Evolutionary conservation across 2,888 invertebrate species (phyloP).

Genomic region (Mimachlamys varia): DNA sequence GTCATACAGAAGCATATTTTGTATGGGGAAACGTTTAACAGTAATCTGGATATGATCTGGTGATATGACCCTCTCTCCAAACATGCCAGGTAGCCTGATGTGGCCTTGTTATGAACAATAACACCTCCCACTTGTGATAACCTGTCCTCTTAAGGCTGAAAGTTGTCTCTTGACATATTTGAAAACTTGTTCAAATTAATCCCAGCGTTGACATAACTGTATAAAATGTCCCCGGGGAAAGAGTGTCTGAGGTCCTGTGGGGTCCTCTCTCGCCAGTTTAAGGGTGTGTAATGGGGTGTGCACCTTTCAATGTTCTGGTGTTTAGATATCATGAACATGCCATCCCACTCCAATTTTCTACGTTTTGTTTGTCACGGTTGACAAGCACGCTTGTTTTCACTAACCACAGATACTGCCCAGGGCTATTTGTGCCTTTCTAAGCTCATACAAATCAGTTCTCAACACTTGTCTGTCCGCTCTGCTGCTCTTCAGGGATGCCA

Average conservation of each 20-base stretch:
- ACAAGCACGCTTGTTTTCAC: background rate
- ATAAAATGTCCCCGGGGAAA: background rate
- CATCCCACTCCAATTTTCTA: background rate
- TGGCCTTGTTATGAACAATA: too few species aligned
- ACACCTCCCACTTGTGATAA: background rate
- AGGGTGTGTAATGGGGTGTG: background rate
- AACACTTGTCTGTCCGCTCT: background rate
- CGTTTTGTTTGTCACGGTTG: slow-evolving; percentile 3
- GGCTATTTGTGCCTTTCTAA: background rate
- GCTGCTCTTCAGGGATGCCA: background rate
- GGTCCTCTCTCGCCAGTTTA: background rate
- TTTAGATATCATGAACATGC: slow-evolving; percentile 1
- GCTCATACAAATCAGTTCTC: background rate
- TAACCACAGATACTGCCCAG: background rate
- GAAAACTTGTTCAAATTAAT: slow-evolving; percentile 1
- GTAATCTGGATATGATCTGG: too few species aligned
- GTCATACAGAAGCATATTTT: too few species aligned
- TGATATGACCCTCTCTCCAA: too few species aligned
- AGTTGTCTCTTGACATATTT: slow-evolving; percentile 12
- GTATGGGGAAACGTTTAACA: too few species aligned
- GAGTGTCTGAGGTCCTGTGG: background rate
- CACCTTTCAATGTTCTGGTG: background rate
- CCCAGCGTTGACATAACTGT: background rate
- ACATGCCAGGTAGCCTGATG: too few species aligned
- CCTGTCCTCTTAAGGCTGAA: background rate